Percentiles rank a stretch among this genome's conserved stretches.
Evolutionary conservation across 1,140 invertebrate species (phyloP).

Genomic region (Chironomus striatipennis): DNA sequence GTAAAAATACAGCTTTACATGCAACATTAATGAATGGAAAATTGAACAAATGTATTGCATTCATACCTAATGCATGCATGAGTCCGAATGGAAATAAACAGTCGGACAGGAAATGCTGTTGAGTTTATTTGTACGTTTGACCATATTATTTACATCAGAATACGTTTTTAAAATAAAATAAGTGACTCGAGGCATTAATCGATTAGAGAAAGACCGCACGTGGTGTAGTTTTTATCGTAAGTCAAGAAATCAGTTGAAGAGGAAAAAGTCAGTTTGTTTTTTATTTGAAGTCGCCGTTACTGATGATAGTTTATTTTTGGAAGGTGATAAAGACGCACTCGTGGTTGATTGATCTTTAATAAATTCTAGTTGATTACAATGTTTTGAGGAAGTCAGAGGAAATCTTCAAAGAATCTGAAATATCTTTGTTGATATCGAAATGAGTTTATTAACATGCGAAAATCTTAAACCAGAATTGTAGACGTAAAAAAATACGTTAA

Average conservation of each 20-base stretch:
- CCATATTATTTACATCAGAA: not conserved
- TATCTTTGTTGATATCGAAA: no score
- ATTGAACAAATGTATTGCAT: not conserved
- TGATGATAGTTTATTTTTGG: no score
- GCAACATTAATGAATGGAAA: not conserved
- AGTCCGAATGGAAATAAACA: not conserved
- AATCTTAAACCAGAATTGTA: no score
- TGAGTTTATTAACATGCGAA: no score
- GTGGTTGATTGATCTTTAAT: no score
- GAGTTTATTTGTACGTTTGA: not conserved
- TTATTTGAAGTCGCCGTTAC: no score
- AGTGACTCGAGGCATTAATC: not conserved
- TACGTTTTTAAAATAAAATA: not conserved
- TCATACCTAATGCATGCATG: not conserved
- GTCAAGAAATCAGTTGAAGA: not conserved
- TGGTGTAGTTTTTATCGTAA: not conserved
- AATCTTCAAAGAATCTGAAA: no score
- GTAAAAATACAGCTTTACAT: not conserved
- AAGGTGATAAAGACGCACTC: no score
- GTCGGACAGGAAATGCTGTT: slow-evolving; percentile 5
- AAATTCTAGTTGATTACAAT: no score
- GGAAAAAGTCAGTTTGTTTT: no score
- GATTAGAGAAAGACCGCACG: slow-evolving; percentile 1
- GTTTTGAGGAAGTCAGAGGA: no score
- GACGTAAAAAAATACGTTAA: no score